These are phyloP conservation scores for Vimba vimba DNA, from an alignment of 2,113 vertebrate genomes.

Conservation along the genomic window DNA sequence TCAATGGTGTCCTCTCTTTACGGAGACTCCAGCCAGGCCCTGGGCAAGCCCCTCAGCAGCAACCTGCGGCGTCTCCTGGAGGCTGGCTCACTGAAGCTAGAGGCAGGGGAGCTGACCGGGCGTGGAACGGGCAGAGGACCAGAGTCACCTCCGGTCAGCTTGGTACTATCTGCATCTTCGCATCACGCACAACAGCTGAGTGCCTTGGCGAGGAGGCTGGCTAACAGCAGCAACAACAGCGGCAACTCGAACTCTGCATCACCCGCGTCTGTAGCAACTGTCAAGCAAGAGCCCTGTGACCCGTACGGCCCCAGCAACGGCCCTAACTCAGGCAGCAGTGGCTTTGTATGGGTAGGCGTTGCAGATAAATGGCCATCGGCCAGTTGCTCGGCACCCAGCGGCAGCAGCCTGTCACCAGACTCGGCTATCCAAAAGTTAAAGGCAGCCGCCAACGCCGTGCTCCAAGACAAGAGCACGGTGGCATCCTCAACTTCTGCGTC, in stretches of 20 bases:
- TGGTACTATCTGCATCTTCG: slow-evolving; percentile 86
- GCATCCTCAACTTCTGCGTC: slow-evolving; percentile 69
- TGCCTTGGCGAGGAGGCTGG: slow-evolving; percentile 93
- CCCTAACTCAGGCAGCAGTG: slow-evolving; percentile 66
- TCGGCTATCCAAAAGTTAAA: slow-evolving; percentile 98
- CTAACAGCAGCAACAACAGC: slow-evolving; percentile 82
- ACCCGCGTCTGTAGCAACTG: slow-evolving; percentile 68
- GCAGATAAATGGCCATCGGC: slow-evolving; percentile 94
- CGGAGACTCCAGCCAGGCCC: slow-evolving; percentile 84
- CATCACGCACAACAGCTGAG: slow-evolving; percentile 97
- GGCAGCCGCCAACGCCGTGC: slow-evolving; percentile 94
- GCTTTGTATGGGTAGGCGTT: slow-evolving; percentile 90
- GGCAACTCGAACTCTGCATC: slow-evolving; percentile 74
- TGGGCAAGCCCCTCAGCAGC: slow-evolving; percentile 93
- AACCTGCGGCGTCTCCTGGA: slow-evolving; percentile 93
- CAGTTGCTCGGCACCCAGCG: slow-evolving; percentile 82
- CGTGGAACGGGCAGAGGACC: slow-evolving; percentile 80
- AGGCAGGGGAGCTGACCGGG: slow-evolving; percentile 74
- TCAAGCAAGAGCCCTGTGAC: slow-evolving; percentile 79
- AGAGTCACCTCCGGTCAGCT: slow-evolving; percentile 81
- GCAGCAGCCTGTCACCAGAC: slow-evolving; percentile 92
- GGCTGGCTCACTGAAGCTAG: slow-evolving; percentile 91
- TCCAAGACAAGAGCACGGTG: slow-evolving; percentile 92
- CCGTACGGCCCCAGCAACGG: slow-evolving; percentile 82
- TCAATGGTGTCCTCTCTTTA: slow-evolving; percentile 88